phyloP scores from a whole-genome alignment of 2,888 invertebrate species.

The Cataglyphis rosenhaueri region DNA sequence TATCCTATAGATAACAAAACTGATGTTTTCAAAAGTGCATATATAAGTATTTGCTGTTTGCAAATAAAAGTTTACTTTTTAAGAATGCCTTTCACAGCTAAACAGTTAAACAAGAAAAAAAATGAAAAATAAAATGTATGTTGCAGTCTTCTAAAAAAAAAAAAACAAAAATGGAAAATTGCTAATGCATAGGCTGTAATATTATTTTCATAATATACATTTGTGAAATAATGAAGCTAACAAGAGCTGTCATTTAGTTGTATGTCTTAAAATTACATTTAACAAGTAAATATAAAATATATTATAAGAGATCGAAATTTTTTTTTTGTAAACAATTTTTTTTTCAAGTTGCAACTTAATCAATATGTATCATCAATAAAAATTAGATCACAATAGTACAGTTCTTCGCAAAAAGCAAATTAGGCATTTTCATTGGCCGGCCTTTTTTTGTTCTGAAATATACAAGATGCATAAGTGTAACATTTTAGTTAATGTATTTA shows the following conservation, averaged over 20 bases:
- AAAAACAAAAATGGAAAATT: background rate
- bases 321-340: slow-evolving; percentile 5
- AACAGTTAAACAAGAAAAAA: background rate
- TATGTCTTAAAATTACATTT: slow-evolving; percentile 33
- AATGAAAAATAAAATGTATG: background rate
- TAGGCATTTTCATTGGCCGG: slow-evolving; percentile 81
- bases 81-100: background rate
- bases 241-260: background rate
- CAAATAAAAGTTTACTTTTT: background rate
- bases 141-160: background rate
- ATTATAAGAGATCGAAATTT: slow-evolving; percentile 22
- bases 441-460: slow-evolving; percentile 81
- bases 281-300: slow-evolving; percentile 23
- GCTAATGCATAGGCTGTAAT: background rate
- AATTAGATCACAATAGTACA: slow-evolving; percentile 76
- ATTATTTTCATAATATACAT: background rate
- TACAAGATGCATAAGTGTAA: slow-evolving; percentile 23
- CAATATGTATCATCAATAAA: slow-evolving; percentile 61
- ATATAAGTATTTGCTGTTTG: background rate
- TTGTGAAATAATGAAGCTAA: background rate
- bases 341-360: slow-evolving; percentile 45
- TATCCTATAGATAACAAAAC: background rate
- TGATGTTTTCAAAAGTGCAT: background rate
- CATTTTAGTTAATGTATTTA: background rate
- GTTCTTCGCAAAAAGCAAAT: slow-evolving; percentile 66